Conservation (phyloP, 2,113 vertebrate genomes). For the Elgaria multicarinata region DNA sequence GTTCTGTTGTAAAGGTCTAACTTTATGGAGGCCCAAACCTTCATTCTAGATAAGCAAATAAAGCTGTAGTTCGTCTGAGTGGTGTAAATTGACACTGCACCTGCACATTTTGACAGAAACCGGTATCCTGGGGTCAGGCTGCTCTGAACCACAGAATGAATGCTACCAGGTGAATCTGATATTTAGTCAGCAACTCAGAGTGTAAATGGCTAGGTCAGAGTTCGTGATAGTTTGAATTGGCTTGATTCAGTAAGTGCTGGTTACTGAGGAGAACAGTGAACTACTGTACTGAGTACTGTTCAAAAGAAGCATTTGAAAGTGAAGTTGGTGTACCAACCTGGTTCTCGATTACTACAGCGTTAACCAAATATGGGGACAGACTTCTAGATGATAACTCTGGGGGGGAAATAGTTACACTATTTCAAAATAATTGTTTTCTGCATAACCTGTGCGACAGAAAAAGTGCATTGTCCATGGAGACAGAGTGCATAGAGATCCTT, state of each 20-base stretch:
- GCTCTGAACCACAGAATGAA: constrained; percentile 48
- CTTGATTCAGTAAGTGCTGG: constrained; percentile 57
- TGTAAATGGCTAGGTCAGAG: constrained; percentile 76
- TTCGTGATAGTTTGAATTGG: constrained; percentile 79
- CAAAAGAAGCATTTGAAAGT: constrained; percentile 67
- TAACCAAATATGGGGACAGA: background rate
- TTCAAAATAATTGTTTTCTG: background rate
- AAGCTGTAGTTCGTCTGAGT: constrained; percentile 34
- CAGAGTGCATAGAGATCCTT: background rate
- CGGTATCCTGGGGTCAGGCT: constrained; percentile 32
- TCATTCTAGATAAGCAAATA: constrained; percentile 44
- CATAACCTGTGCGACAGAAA: background rate
- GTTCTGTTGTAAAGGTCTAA: background rate
- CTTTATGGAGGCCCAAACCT: constrained; percentile 36
- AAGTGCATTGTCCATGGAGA: background rate
- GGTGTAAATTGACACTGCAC: constrained; percentile 56
- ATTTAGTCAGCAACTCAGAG: constrained; percentile 69
- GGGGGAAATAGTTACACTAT: background rate
- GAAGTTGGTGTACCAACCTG: constrained; percentile 64
- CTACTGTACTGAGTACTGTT: constrained; percentile 62
- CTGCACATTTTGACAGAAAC: constrained; percentile 58
- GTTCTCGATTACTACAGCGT: background rate
- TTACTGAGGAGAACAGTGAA: constrained; percentile 71
- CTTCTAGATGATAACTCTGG: background rate
- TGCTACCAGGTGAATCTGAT: constrained; percentile 71